phyloP scores from a whole-genome alignment of 2,888 invertebrate genomes.

The Anaspis maculata region DNA sequence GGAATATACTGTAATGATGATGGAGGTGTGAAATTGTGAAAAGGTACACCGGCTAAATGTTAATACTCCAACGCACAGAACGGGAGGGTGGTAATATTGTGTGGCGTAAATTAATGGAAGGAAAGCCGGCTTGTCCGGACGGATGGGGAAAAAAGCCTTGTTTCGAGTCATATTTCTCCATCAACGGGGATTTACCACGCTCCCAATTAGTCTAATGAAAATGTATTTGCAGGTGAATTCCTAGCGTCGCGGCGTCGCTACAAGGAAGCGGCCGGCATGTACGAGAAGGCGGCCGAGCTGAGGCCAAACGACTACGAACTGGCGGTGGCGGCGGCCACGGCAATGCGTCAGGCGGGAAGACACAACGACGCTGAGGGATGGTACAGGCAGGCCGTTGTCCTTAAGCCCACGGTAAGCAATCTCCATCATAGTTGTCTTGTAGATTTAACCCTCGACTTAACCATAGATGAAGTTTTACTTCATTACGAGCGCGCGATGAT shows the following conservation, averaged over 20 bases:
- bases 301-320: slow-evolving; percentile 74
- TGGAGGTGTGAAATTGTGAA: no score
- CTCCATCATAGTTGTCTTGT: no score
- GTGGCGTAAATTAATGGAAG: slow-evolving; percentile 19
- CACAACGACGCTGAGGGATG: slow-evolving; percentile 78
- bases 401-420: slow-evolving; percentile 41
- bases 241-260: slow-evolving; percentile 70
- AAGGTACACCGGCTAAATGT: no score
- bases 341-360: slow-evolving; percentile 72
- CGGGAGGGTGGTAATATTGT: slow-evolving; percentile 18
- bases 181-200: slow-evolving; percentile 9
- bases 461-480: no score
- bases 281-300: slow-evolving; percentile 69
- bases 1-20: no score
- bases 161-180: slow-evolving; percentile 12
- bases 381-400: slow-evolving; percentile 62
- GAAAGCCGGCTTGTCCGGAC: slow-evolving; percentile 7
- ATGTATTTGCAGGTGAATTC: slow-evolving; percentile 66
- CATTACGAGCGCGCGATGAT: no score
- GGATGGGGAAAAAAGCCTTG: slow-evolving; percentile 11
- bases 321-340: slow-evolving; percentile 81
- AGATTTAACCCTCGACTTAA: no score
- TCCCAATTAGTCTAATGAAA: slow-evolving; percentile 23
- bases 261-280: slow-evolving; percentile 74
- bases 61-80: no score